Conservation (phyloP, 30 jellyfish, hydroid and myxozoan species). For the Sanderia malayensis region DNA sequence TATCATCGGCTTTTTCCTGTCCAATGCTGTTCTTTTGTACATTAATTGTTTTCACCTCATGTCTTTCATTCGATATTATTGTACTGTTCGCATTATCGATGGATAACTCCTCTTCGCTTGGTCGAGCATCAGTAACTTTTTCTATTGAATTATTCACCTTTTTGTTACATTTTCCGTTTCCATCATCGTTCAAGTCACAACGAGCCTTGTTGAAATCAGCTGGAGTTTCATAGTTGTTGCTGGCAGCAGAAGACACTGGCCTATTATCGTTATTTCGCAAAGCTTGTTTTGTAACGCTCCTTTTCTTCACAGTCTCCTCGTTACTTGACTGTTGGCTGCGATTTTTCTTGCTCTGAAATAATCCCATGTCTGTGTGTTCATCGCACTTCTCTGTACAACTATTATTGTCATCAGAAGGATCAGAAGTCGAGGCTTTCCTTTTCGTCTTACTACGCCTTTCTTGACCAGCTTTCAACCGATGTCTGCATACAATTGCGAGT, state of each 20-base stretch:
- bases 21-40: background rate
- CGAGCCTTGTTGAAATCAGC: no score
- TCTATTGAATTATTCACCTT: background rate
- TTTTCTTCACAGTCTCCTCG: background rate
- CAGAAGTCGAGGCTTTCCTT: background rate
- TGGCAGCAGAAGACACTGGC: constrained; percentile 3
- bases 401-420: background rate
- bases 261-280: background rate
- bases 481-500: constrained; percentile 64
- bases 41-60: no score
- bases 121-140: no score
- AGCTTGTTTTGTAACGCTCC: constrained; percentile 4
- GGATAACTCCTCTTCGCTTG: no score
- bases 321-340: background rate
- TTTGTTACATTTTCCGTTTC: background rate
- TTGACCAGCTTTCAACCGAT: constrained; percentile 58
- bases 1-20: background rate
- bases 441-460: constrained; percentile 10
- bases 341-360: constrained; percentile 32
- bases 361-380: constrained; percentile 41
- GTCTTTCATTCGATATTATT: no score
- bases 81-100: no score
- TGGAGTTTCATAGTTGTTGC: background rate
- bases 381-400: background rate
- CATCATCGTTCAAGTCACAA: background rate